A percentile compares a stretch with the other conserved stretches of the same genome.
These are phyloP conservation scores for Oreortyx pictus DNA, from an alignment of 2,797 vertebrate genomes.

Conservation along the genomic window DNA sequence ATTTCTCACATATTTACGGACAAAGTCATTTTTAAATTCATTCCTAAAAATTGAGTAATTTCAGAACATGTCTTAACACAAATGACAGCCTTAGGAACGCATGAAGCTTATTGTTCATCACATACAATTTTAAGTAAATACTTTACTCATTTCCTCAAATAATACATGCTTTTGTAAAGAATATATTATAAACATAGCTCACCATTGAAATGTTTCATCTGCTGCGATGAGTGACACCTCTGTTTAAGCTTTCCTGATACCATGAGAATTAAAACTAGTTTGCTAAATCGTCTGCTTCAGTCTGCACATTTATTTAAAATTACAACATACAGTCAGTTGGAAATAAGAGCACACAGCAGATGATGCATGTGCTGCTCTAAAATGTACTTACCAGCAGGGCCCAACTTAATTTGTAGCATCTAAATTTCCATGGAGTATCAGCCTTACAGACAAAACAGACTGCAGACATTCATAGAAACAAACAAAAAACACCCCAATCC, in stretches of 20 bases:
- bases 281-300: not conserved
- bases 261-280: not conserved
- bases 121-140: rapidly evolving
- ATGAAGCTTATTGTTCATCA: not conserved
- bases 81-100: not conserved
- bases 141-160: not conserved
- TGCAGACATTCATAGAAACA: not conserved
- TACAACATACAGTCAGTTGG: not conserved
- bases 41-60: not conserved
- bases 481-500: not conserved
- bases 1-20: not conserved
- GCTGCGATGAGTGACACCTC: not conserved
- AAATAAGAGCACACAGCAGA: not conserved
- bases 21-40: not conserved
- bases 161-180: not conserved
- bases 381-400: not conserved
- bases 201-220: not conserved
- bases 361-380: not conserved
- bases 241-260: not conserved
- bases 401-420: not conserved
- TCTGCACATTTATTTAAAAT: not conserved
- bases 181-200: not conserved
- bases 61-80: not conserved
- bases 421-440: not conserved
- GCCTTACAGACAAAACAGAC: not conserved